Evolutionary conservation across 2,797 vertebrate species (phyloP).

Genomic region (Ispidina picta): DNA sequence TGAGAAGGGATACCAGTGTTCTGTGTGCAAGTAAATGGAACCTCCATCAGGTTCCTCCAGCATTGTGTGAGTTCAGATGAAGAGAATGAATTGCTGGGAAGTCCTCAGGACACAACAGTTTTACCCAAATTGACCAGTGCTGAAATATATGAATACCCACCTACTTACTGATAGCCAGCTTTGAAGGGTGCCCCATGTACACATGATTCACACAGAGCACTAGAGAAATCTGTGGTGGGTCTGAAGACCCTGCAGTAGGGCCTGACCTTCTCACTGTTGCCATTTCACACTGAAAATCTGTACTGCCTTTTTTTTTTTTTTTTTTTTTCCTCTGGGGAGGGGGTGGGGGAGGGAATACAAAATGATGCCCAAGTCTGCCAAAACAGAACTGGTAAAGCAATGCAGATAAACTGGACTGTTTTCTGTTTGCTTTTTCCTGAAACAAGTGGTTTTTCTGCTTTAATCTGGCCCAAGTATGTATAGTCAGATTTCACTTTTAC

Average conservation of each 20-base stretch:
- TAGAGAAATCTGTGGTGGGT: background rate
- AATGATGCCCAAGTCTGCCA: background rate
- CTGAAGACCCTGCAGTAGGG: background rate
- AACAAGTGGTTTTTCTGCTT: background rate
- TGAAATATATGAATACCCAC: background rate
- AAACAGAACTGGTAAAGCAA: background rate
- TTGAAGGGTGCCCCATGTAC: background rate
- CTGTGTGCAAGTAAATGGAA: background rate
- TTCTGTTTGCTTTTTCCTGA: background rate
- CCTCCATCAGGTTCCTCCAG: background rate
- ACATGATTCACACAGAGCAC: accelerated
- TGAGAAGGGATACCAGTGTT: background rate
- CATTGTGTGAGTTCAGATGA: background rate
- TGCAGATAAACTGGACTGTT: background rate
- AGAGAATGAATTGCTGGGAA: background rate
- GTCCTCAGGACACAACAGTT: background rate
- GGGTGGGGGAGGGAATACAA: too few species aligned
- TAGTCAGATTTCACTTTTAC: background rate
- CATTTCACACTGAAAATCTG: background rate
- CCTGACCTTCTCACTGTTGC: background rate
- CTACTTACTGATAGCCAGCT: background rate
- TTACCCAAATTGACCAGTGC: background rate
- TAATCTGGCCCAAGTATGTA: background rate
- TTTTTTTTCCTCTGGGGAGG: background rate
- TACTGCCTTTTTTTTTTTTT: background rate